Evolutionary conservation across 2,113 vertebrate species (phyloP), one percentile per base, ranked within the genome.

Genomic region (Sardina pilchardus): DNA sequence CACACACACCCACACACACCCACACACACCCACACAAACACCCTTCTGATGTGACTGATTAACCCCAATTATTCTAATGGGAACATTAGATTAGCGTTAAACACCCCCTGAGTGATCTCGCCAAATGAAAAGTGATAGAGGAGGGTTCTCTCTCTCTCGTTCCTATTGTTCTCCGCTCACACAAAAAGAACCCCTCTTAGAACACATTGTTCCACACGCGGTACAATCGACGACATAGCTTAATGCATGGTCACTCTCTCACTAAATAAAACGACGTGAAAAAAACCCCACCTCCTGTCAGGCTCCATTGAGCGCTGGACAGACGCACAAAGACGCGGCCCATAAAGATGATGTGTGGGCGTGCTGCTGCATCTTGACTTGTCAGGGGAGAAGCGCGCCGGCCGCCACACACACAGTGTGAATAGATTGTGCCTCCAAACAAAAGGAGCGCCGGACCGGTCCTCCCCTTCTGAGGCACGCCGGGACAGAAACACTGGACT

Each of bases 1-100:
- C 63, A 80, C 84, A 42, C 71, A 48, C 21, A 81, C 36, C 63
- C 59, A 81, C 84, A 82, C 71, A 83, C 53, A 88, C 84, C 78
- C 59, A 82, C 34, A 43, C 82, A 86, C 82, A 81, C 16, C 26
- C 59, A 85, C 47, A 82, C 53, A 85, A 82, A 87, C 30, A 7
- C 81, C 9, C 43, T 45, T 84, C 36, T 7, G 34, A 34, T 24
- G 21, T 24, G 53, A 21, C 53, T 7, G 19, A 59, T 59, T 24
- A 59, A 24, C 53, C 21, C 21, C 53, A 59, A 59, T 24, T 59
- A 24, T 6, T 59, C 21, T 59, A 59, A 59, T 59, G 6, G 19
- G 53, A 24, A 59, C 53, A 59, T 59, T 24, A 59, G 53, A 21
- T 59, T 24, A 24, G 53, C 19, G 19, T 24, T 59, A 59, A 59